Conservation (phyloP, 2,888 invertebrate genomes). For the Leucozona laternaria region DNA sequence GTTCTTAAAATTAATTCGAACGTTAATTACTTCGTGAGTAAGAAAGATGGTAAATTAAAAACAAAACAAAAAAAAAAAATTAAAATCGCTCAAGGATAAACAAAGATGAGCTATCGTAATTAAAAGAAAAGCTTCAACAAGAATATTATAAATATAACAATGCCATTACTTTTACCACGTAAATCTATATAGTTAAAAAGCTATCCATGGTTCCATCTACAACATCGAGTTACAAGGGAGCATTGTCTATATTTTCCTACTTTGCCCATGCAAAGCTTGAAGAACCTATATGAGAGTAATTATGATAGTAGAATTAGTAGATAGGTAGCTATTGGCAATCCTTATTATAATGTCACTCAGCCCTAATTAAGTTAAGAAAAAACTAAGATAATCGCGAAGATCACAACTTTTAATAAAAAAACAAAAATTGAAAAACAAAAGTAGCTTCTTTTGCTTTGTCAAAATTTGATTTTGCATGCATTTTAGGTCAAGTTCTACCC, state of each 20-base stretch:
- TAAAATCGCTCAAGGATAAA: constrained; percentile 40
- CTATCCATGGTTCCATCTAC: neutral
- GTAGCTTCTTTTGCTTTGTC: too few relatives aligned
- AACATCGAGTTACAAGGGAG: neutral
- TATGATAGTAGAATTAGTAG: neutral
- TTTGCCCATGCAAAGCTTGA: neutral
- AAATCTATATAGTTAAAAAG: neutral
- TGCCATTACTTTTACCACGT: neutral
- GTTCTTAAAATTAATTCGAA: constrained; percentile 70
- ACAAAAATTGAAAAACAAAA: too few relatives aligned
- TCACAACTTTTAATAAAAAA: too few relatives aligned
- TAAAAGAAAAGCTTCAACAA: constrained; percentile 9
- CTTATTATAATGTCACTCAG: too few relatives aligned
- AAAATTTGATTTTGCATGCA: too few relatives aligned
- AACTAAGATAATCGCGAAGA: too few relatives aligned
- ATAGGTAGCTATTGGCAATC: too few relatives aligned
- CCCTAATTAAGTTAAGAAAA: too few relatives aligned
- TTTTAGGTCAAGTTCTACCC: too few relatives aligned
- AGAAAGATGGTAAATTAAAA: constrained; percentile 21
- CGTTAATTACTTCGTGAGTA: constrained; percentile 70
- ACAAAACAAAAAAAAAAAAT: neutral
- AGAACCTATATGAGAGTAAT: neutral
- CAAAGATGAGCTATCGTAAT: constrained; percentile 44
- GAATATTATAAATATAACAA: constrained; percentile 16
- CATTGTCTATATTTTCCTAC: neutral